Conservation (phyloP, 1,140 invertebrate genomes). For the Calephelis nemesis region DNA sequence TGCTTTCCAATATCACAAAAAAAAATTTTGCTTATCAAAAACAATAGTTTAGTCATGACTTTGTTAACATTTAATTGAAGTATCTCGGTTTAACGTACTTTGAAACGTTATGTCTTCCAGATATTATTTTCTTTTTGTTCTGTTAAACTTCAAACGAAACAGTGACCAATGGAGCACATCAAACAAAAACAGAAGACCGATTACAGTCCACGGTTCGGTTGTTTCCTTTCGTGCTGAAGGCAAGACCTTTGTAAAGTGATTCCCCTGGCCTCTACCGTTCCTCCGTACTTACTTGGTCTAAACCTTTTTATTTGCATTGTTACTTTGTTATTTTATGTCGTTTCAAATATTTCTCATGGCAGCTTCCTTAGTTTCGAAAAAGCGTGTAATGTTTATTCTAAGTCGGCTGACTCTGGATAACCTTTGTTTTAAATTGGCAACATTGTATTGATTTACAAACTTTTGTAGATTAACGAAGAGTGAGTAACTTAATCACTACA, state of each 20-base stretch:
- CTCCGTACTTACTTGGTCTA: neutral
- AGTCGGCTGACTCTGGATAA: neutral
- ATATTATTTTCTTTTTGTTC: neutral
- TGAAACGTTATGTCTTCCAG: too few species aligned
- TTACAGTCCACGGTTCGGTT: neutral
- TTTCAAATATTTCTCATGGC: neutral
- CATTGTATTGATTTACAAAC: too few species aligned
- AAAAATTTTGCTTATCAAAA: too few species aligned
- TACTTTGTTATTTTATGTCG: constrained; percentile 9
- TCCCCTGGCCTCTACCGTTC: neutral
- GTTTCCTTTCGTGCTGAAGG: constrained; percentile 1
- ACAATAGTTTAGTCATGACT: too few species aligned
- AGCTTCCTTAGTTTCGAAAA: neutral
- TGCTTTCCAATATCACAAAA: too few species aligned
- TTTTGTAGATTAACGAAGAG: too few species aligned
- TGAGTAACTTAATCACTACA: too few species aligned
- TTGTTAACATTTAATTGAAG: too few species aligned
- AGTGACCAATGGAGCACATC: neutral
- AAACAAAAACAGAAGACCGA: constrained; percentile 12
- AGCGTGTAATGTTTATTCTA: too few species aligned
- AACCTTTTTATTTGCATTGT: constrained; percentile 2
- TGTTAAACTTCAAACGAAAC: constrained; percentile 10
- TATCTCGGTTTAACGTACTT: too few species aligned
- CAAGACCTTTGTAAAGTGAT: constrained; percentile 9
- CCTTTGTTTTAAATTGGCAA: too few species aligned